Conservation (phyloP, 2,797 vertebrate species). For the Graptemys geographica region DNA sequence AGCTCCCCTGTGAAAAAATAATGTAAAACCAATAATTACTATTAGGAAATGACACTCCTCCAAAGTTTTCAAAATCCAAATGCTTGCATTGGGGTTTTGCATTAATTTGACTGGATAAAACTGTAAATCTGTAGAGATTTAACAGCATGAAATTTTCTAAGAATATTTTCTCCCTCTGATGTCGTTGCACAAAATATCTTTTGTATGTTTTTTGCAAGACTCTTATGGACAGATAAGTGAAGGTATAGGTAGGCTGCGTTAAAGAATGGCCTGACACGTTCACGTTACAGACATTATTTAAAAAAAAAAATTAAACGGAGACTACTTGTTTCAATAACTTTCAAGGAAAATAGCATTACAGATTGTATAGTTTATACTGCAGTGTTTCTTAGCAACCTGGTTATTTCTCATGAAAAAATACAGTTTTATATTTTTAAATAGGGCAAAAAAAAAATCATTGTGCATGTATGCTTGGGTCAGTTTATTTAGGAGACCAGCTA, state of each 20-base stretch:
- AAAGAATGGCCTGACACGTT: not conserved
- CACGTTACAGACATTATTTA: not conserved
- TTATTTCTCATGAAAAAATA: not conserved
- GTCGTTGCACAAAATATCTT: conserved; percentile 80
- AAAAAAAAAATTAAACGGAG: not conserved
- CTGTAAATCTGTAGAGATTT: conserved; percentile 96
- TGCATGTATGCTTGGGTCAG: not conserved
- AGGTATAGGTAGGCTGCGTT: conserved; percentile 60
- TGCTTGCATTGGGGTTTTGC: conserved; percentile 99
- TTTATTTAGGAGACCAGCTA: not conserved
- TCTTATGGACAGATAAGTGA: conserved; percentile 74
- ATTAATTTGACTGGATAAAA: conserved; percentile 99
- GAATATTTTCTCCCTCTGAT: conserved; percentile 84
- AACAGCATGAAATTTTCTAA: conserved; percentile 98
- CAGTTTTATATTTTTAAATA: not conserved
- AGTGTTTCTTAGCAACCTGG: not conserved
- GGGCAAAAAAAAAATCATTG: not conserved
- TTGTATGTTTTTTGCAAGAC: conserved; percentile 65
- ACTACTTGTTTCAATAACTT: not conserved
- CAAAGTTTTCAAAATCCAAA: conserved; percentile 99
- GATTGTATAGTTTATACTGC: not conserved
- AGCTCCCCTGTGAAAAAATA: conserved; percentile 99
- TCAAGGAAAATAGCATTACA: not conserved
- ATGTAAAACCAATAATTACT: conserved; percentile 99
- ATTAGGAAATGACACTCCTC: conserved; percentile 99